Conservation (phyloP, 2,797 vertebrate genomes). For the Hapalemur alaotrensis region DNA sequence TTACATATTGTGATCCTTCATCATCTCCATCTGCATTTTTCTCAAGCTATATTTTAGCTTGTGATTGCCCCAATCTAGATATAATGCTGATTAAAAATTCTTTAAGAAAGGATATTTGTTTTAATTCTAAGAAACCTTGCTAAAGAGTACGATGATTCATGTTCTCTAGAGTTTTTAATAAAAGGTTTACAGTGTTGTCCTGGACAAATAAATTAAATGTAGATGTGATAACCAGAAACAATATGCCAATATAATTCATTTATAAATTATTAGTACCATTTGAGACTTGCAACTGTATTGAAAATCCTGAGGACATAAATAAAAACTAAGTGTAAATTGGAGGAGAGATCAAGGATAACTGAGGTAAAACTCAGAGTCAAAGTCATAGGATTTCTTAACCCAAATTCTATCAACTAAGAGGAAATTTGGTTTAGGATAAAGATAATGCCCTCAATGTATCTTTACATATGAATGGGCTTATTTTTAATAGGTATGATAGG, state of each 20-base stretch:
- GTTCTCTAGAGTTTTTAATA: background rate
- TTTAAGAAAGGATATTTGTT: background rate
- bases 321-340: background rate
- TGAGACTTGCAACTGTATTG: background rate
- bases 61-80: background rate
- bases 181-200: background rate
- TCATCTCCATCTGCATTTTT: background rate
- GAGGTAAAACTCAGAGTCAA: background rate
- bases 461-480: background rate
- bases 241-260: background rate
- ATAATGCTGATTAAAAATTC: background rate
- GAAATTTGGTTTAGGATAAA: background rate
- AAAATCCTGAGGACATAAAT: background rate
- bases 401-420: background rate
- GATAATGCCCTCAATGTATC: background rate
- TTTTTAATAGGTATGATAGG: background rate
- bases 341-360: background rate
- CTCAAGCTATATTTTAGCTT: background rate
- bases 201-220: background rate
- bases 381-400: background rate
- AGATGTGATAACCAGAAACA: background rate
- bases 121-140: background rate
- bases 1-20: background rate
- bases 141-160: background rate
- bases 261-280: background rate